Percentiles rank a stretch among this genome's conserved stretches.
Evolutionary conservation across 2,797 vertebrate genomes (phyloP).

Genomic region (Etheostoma perlongum): DNA sequence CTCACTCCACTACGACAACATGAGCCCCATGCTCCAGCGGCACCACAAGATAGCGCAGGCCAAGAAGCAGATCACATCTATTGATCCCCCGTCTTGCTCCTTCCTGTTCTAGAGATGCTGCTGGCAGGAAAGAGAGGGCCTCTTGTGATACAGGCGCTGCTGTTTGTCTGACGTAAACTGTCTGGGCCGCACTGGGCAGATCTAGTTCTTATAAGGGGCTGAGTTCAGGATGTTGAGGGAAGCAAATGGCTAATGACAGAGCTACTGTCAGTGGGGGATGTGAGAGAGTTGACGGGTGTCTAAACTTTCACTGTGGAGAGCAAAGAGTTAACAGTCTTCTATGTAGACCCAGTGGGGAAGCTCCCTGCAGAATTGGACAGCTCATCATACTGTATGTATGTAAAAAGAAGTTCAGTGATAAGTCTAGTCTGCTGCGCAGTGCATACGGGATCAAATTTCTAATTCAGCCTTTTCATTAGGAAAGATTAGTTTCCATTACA

Average conservation of each 20-base stretch:
- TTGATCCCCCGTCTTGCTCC: constrained; percentile 78
- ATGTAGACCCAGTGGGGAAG: constrained; percentile 65
- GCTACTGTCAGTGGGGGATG: constrained; percentile 44
- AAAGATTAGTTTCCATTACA: constrained; percentile 77
- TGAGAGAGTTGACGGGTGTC: constrained; percentile 29
- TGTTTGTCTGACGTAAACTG: constrained; percentile 81
- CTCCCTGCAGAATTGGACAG: constrained; percentile 79
- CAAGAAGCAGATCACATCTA: constrained; percentile 87
- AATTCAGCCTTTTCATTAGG: constrained; percentile 77
- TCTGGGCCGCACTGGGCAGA: constrained; percentile 77
- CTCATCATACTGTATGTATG: constrained; percentile 64
- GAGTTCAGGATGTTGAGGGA: constrained; percentile 75
- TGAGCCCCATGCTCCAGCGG: constrained; percentile 78
- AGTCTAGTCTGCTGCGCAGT: constrained; percentile 47
- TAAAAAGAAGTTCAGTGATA: constrained; percentile 67
- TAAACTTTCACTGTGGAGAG: constrained; percentile 39
- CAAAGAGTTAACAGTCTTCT: constrained; percentile 75
- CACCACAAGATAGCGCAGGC: constrained; percentile 77
- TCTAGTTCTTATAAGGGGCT: constrained; percentile 73
- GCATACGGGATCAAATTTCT: constrained; percentile 74
- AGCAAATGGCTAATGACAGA: constrained; percentile 63
- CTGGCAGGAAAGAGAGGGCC: constrained; percentile 74
- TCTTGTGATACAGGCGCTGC: constrained; percentile 71
- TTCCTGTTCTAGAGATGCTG: constrained; percentile 82
- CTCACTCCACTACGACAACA: constrained; percentile 86